Evolutionary conservation across 2,888 invertebrate genomes (phyloP), one percentile per base, ranked within the genome.

Genomic region (Tholera decimalis): DNA sequence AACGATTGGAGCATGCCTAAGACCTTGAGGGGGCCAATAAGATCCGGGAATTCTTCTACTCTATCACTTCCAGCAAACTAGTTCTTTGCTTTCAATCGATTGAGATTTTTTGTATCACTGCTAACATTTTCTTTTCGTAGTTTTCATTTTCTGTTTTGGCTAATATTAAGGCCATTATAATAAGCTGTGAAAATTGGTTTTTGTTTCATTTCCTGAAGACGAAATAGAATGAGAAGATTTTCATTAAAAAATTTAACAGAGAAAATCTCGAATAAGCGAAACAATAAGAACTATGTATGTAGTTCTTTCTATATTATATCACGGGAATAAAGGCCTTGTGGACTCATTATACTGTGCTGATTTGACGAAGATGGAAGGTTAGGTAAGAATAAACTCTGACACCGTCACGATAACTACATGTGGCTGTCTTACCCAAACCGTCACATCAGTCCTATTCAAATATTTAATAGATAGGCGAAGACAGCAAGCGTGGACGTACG

Each of bases 1-100:
- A 84, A 75, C 79, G 83, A 82, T 88, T 82, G 74, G 65, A 75
- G 72, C 72, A 66, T 68, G 67, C 72, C 67, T 69, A 35, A 73
- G 74, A 82, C 79, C 77, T 81, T 77, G 64, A 83, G 71, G 30
- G 59, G 56, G 79, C 78, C 82, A 84, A 83, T 84, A 77, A 77
- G 72, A 77, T 54, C 56, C 53, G 37, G 37, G 59, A 71, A 68
- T 79, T 83, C 83, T 79, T 85, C 57, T 30, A 39, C 47, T 30
- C 30, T 24, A 74, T 43, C 35, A 22, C 56, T 71, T 76, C 71
- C 73, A 73, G 75, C 63, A 53, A 70, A 70, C 56, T 81, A 76
- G 60, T 62, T 79, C 59, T 74, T 78, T 68, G 51, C 41, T 50
- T 73, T 54, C 46, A 64, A 66, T 66, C 56, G 69, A 77, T 74